Percentiles rank a stretch among this genome's conserved stretches.
These are phyloP conservation scores for Caenorhabditis angaria DNA, from an alignment of 2,888 invertebrate species.

Conservation along the genomic window DNA sequence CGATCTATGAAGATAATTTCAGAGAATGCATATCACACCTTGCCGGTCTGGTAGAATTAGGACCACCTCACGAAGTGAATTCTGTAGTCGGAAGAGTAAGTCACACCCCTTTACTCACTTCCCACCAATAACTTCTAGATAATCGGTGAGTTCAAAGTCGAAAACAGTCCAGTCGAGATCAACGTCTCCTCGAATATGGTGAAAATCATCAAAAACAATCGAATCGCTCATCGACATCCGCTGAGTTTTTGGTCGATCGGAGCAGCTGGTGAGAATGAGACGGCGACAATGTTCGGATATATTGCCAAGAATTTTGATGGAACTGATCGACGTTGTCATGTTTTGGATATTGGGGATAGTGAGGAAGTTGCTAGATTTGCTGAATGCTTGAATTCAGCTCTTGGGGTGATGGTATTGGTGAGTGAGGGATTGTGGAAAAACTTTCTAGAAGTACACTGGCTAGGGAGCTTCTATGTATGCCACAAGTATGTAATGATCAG, in stretches of 20 bases:
- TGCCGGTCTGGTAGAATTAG: slow-evolving; percentile 11
- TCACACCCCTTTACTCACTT: background rate
- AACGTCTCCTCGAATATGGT: slow-evolving; percentile 39
- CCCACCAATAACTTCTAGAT: slow-evolving; percentile 17
- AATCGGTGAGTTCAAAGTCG: slow-evolving; percentile 23
- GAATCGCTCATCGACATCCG: slow-evolving; percentile 27
- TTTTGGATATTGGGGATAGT: slow-evolving; percentile 23
- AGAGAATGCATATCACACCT: slow-evolving; percentile 36
- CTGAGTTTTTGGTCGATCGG: slow-evolving; percentile 21
- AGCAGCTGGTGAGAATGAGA: slow-evolving; percentile 16
- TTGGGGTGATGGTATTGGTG: slow-evolving; percentile 11
- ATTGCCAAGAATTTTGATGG: slow-evolving; percentile 42
- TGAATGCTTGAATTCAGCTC: slow-evolving; percentile 16
- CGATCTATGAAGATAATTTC: background rate
- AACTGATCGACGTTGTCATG: slow-evolving; percentile 34
- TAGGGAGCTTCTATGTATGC: no score
- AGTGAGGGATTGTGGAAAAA: background rate
- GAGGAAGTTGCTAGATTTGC: slow-evolving; percentile 31
- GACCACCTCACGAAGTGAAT: slow-evolving; percentile 13
- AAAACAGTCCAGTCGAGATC: slow-evolving; percentile 21
- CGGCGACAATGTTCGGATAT: slow-evolving; percentile 37
- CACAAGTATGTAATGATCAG: no score
- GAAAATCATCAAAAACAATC: slow-evolving; percentile 24
- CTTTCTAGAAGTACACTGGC: no score
- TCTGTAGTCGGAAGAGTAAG: slow-evolving; percentile 24